Evolutionary conservation across 2,888 invertebrate genomes (phyloP).

Genomic region (Piscicola geometra): DNA sequence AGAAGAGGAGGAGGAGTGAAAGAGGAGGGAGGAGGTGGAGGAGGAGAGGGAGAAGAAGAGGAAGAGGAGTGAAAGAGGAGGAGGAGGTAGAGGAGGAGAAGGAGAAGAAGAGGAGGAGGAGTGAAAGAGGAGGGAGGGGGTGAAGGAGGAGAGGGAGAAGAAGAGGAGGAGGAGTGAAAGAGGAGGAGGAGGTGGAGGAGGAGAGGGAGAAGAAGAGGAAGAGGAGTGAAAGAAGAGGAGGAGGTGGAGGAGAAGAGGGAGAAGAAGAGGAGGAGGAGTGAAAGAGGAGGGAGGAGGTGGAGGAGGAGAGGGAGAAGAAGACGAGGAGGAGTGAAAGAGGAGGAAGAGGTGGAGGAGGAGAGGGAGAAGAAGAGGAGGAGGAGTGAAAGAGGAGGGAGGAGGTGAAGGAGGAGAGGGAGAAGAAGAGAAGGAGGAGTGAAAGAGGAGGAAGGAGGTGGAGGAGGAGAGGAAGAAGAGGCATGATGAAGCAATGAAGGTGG

Average conservation of each 20-base stretch:
- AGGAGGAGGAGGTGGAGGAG: neutral
- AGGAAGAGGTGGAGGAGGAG: neutral
- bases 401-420: neutral
- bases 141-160: neutral
- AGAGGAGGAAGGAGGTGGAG: neutral
- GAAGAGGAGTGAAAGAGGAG: neutral
- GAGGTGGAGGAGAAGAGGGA: neutral
- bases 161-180: neutral
- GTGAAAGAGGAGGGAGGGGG: neutral
- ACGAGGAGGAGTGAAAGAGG: neutral
- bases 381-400: conserved; percentile 4
- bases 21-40: neutral
- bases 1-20: no score
- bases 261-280: neutral
- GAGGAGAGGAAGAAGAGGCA: neutral
- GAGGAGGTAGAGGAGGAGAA: neutral
- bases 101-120: neutral
- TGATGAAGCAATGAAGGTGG: neutral
- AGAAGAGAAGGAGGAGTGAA: neutral
- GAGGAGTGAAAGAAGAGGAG: neutral
- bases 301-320: neutral
- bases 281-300: neutral
- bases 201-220: neutral
- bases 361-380: neutral
- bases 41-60: neutral